phyloP scores from a whole-genome alignment of 53 echinoderm and acorn worm species.

The Patiria pectinifera region DNA sequence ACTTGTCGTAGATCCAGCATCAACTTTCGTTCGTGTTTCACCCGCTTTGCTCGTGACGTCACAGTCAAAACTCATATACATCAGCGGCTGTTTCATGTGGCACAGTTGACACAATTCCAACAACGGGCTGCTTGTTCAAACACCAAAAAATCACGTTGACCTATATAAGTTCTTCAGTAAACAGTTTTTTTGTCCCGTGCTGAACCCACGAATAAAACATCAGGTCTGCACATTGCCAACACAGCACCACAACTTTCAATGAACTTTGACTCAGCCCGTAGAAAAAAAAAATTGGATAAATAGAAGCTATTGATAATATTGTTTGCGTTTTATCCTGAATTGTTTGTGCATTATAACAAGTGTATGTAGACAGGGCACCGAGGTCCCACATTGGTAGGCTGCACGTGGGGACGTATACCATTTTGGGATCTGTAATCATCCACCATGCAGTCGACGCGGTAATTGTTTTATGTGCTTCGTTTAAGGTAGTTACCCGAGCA shows the following conservation, averaged over 20 bases:
- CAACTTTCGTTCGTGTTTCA: too few relatives aligned
- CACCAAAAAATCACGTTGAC: too few relatives aligned
- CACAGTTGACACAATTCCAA: too few relatives aligned
- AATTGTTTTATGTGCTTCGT: too few relatives aligned
- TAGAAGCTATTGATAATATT: neutral
- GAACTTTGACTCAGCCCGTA: slow-evolving; percentile 22
- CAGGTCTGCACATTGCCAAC: neutral
- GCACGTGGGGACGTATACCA: neutral
- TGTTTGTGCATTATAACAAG: neutral
- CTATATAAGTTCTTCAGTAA: neutral
- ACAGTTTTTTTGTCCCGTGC: neutral
- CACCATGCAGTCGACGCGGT: too few relatives aligned
- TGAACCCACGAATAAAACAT: neutral
- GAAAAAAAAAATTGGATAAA: neutral
- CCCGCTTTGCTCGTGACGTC: too few relatives aligned
- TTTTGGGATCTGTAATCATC: too few relatives aligned
- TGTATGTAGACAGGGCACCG: neutral
- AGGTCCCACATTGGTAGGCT: neutral
- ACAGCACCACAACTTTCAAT: neutral
- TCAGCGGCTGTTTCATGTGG: too few relatives aligned
- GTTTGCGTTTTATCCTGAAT: neutral
- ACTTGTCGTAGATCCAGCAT: too few relatives aligned
- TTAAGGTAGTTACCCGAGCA: too few relatives aligned
- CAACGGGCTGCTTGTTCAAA: too few relatives aligned
- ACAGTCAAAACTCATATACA: too few relatives aligned